These are phyloP conservation scores for Heliothis virescens DNA, from an alignment of 1,140 invertebrate genomes.

Conservation along the genomic window DNA sequence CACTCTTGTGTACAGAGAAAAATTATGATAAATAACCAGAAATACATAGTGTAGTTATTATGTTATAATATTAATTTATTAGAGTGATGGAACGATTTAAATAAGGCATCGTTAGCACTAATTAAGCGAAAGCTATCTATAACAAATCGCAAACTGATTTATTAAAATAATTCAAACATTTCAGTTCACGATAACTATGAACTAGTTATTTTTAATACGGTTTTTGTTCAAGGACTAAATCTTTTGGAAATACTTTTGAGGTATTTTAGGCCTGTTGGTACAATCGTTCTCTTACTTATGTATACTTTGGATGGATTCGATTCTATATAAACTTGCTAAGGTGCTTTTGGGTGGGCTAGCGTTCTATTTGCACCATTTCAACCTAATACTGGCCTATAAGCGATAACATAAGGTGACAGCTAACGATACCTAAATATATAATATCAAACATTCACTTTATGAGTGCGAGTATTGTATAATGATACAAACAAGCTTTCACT, in stretches of 20 bases:
- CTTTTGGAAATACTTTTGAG: background rate
- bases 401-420: background rate
- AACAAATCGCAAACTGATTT: background rate
- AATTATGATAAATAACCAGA: conserved; percentile 54
- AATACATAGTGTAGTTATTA: conserved; percentile 49
- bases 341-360: conserved; percentile 24
- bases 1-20: conserved; percentile 61
- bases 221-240: conserved; percentile 27
- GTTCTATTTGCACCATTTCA: conserved; percentile 10
- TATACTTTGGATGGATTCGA: conserved; percentile 27
- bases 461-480: background rate
- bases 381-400: conserved; percentile 2
- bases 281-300: conserved; percentile 23
- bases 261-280: background rate
- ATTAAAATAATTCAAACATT: background rate
- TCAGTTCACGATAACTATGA: conserved; percentile 23
- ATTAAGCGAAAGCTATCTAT: conserved; percentile 51
- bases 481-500: background rate
- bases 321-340: background rate
- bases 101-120: conserved; percentile 55
- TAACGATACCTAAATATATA: conserved; percentile 6
- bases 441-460: background rate
- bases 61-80: conserved; percentile 23
- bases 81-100: conserved; percentile 42
- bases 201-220: conserved; percentile 40